Percentiles rank a stretch among this genome's conserved stretches.
Conservation (phyloP, 1,140 invertebrate species). For the Heliothis virescens region DNA sequence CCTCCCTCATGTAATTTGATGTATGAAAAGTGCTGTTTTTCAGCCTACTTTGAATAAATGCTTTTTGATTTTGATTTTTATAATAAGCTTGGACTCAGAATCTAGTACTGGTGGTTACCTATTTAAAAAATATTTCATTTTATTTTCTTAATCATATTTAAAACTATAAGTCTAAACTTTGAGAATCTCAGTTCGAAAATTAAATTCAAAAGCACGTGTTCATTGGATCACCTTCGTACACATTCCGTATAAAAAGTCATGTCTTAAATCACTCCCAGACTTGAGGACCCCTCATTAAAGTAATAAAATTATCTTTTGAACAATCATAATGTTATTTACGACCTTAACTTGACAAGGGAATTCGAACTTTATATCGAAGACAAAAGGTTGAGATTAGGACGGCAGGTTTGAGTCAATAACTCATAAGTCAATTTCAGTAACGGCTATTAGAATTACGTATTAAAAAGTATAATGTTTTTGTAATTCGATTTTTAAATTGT, state of each 20-base stretch:
- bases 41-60: no score
- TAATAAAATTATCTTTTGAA: constrained; percentile 49
- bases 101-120: no score
- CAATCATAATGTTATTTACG: constrained; percentile 39
- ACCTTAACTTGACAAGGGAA: neutral
- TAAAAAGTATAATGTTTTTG: constrained; percentile 34
- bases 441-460: constrained; percentile 38
- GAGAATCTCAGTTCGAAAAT: constrained; percentile 24
- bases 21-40: no score
- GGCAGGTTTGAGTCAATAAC: constrained; percentile 12
- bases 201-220: constrained; percentile 47
- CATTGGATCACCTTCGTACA: constrained; percentile 26
- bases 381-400: constrained; percentile 2
- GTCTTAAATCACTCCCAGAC: constrained; percentile 27
- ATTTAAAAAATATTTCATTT: no score
- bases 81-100: no score
- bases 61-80: no score
- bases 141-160: no score
- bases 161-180: constrained; percentile 12
- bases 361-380: neutral
- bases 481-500: constrained; percentile 18
- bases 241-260: constrained; percentile 24
- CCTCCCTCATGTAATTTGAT: no score
- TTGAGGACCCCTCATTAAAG: constrained; percentile 50
- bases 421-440: constrained; percentile 42